Base-by-base conservation (phyloP, 2,888 invertebrate species). In the Morpho deidamia region DNA sequence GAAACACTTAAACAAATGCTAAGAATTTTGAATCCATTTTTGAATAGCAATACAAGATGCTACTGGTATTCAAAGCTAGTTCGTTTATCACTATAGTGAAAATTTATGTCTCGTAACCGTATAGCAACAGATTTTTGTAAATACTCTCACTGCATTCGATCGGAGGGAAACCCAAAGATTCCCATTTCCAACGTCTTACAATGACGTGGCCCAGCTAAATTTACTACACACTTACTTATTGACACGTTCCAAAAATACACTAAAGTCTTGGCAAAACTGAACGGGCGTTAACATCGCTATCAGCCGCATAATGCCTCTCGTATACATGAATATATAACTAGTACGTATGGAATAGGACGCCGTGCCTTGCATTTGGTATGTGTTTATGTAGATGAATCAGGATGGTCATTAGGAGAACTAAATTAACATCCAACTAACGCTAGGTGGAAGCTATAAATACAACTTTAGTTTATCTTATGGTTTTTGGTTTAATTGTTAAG, bases 181-280 rank as follows among this genome's bases (percentile, higher is more conserved):
- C 70, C 69, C 69, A 82, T 78, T 81, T 70, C 69, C 69, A 70
- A 71, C 76, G 73, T 74, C 70, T 65, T 69, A 64, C 66, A 72
- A 77, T 87, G 87, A 87, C 85, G 85, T 83, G 83, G 81, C 81
- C 35, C 76, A 63, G 72, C 88, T 88, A 88, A 83, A 85, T 83
- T 83, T 88, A 87, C 83, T 76, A 76, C 80, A 83, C 84, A 86
- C 87, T 87, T 85, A 88, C 81, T 86, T 89, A 88, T 89, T 88
- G 89, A 88, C 88, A 86, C 83, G 87, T 80, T 86, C 88, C 86
- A 83, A 87, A 88, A 89, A 89, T 88, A 88, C 76, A 78, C 75
- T 71, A 62, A 71, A 76, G 69, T 83, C 86, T 88, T 88, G 88
- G 88, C 88, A 86, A 88, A 87, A 85, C 87, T 76, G 82, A 82